Evolutionary conservation across 2,797 vertebrate genomes (phyloP), one percentile per base, ranked within the genome.

Genomic region (Macrochelys suwanniensis): DNA sequence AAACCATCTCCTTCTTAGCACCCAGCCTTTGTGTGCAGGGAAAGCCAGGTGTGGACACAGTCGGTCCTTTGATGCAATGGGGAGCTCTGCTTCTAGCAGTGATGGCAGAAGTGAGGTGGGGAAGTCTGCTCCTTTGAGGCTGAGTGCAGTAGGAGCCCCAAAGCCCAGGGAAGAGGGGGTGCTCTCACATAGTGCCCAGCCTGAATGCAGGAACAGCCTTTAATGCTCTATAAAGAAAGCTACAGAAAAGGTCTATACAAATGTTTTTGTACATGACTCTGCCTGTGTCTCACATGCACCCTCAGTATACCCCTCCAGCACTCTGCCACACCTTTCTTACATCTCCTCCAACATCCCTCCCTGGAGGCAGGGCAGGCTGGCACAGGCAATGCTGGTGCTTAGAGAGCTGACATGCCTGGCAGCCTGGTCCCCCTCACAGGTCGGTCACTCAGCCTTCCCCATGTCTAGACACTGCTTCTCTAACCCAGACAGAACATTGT

Each of bases 251-350:
- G 11, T 31, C 17, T 77, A 28, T 77, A 77, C 47, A 77, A 77
- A 9, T 25, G 37, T 42, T 68, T 53, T 59, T 71, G 37, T 71
- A 71, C n/a, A 49, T 15, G 7, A 9, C 25, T 77, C 25, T 77
- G 25, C 74, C 13, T 49, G 25, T 45, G 19, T 25, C 42, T 45
- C 25, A 9, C 13, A 28, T 31, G 25, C 23, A 47, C 26, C 28
- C 5, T 5, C 10, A 19, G 61, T 28, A 16, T 26, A 42, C 50
- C 68, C 11, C 56, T 12, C 50, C 25, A 54, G 23, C 42, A n/a
- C 15, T 10, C 4, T 1, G 1, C 2, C 1, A 19, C 28, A 6
- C 5, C 5, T 16, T 28, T 37, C 13, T 5, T 23, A 8, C 28
- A 23, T 45, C 13, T 57, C 53, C 7, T 5, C 16, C 79, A 26